Evolutionary conservation across 2,113 vertebrate genomes (phyloP).

Genomic region (Motacilla tschutschensis): DNA sequence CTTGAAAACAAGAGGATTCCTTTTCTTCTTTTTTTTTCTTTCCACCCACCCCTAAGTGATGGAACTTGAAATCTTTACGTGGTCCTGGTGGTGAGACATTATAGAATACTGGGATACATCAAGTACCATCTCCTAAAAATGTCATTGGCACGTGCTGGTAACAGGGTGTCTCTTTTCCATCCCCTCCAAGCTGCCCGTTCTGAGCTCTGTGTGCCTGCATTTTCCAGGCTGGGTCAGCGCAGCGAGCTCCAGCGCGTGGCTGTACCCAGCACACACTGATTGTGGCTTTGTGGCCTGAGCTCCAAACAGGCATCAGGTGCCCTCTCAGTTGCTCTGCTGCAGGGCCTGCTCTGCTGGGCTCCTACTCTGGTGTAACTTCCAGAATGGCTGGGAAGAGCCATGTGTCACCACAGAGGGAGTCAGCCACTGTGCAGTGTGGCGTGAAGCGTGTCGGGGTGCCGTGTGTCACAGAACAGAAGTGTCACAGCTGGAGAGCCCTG

Average conservation of each 20-base stretch:
- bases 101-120: neutral
- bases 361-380: neutral
- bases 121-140: neutral
- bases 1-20: neutral
- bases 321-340: neutral
- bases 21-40: neutral
- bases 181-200: neutral
- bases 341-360: neutral
- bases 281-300: neutral
- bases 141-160: neutral
- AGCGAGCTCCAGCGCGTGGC: rapidly evolving
- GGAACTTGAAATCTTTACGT: neutral
- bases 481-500: neutral
- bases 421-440: rapidly evolving
- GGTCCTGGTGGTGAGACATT: neutral
- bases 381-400: neutral
- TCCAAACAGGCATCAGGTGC: neutral
- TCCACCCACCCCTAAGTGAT: rapidly evolving
- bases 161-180: neutral
- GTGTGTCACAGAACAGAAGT: neutral
- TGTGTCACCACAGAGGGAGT: rapidly evolving
- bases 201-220: neutral
- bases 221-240: neutral
- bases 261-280: neutral
- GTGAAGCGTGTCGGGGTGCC: rapidly evolving